Base-by-base conservation (phyloP, 2,888 invertebrate genomes). In the Leuctra nigra region DNA sequence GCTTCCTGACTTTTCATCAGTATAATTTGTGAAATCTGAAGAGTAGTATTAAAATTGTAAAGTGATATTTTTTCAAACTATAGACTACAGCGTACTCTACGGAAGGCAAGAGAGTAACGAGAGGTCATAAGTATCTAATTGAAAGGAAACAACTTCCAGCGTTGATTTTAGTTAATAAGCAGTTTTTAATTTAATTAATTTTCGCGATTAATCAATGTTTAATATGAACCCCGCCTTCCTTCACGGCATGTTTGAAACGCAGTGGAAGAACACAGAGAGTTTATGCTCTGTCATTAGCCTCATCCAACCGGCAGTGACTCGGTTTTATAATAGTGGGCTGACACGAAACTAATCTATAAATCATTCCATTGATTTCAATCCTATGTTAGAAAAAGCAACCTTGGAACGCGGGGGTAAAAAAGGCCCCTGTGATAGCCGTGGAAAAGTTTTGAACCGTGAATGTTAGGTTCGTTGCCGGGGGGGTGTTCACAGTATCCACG, bases 101-200 rank as follows among this genome's bases (percentile, higher is more conserved):
- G n/a, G n/a, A n/a, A n/a, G n/a, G n/a, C n/a, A n/a, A n/a, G n/a
- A n/a, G n/a, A n/a, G n/a, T n/a, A n/a, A n/a, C n/a, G n/a, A n/a
- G n/a, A n/a, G n/a, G n/a, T n/a, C n/a, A n/a, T n/a, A n/a, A n/a
- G n/a, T n/a, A n/a, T n/a, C n/a, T n/a, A n/a, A n/a, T n/a, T n/a
- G n/a, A n/a, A n/a, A n/a, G n/a, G n/a, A n/a, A n/a, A n/a, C n/a
- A n/a, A n/a, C n/a, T n/a, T n/a, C n/a, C n/a, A n/a, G n/a, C 29
- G 29, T 29, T 29, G 7, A 29, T 29, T 29, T 11, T 6, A 29
- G 29, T 29, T n/a, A 29, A 29, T 29, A 29, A 29, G 29, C 29
- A 29, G 29, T 6, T 50, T 50, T 50, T 50, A 50, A 50, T 50
- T 50, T 33, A 50, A 50, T 50, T 50, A 50, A 50, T 50, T 35